Conservation (phyloP, 2,797 vertebrate genomes). For the Microchirus variegatus region DNA sequence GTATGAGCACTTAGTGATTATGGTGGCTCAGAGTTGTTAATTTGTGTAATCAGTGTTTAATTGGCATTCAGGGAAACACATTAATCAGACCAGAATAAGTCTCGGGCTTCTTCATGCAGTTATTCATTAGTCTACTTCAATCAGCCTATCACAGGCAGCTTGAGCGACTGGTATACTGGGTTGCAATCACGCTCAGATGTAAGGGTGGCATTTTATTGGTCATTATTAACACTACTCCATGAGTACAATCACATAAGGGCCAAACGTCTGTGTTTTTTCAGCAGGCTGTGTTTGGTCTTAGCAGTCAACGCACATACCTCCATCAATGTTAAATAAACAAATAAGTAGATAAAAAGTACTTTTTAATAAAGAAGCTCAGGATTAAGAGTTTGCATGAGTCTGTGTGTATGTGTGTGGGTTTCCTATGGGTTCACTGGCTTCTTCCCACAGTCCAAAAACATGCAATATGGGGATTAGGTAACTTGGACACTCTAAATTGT, state of each 20-base stretch:
- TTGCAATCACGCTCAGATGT: conserved; percentile 43
- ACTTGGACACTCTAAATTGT: too few relatives aligned
- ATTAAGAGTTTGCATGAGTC: too few relatives aligned
- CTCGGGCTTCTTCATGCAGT: conserved; percentile 56
- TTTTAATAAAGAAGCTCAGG: too few relatives aligned
- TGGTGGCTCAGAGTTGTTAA: conserved; percentile 71
- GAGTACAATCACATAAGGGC: conserved; percentile 20
- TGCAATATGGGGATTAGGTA: too few relatives aligned
- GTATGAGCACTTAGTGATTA: conserved; percentile 73
- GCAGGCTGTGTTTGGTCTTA: neutral
- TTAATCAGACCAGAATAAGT: conserved; percentile 76
- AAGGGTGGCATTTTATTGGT: conserved; percentile 32
- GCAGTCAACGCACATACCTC: neutral
- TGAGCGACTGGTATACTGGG: conserved; percentile 27
- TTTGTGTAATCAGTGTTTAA: conserved; percentile 80
- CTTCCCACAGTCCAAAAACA: too few relatives aligned
- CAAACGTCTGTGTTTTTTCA: conserved; percentile 1
- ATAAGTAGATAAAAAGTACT: too few relatives aligned
- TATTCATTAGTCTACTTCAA: conserved; percentile 66
- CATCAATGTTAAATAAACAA: neutral
- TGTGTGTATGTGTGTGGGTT: too few relatives aligned
- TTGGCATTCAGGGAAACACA: conserved; percentile 79
- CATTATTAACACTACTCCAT: conserved; percentile 20
- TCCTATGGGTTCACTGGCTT: too few relatives aligned
- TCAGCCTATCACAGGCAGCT: conserved; percentile 60